phyloP scores from a whole-genome alignment of 2,888 invertebrate species.

The Caenorhabditis imperialis region DNA sequence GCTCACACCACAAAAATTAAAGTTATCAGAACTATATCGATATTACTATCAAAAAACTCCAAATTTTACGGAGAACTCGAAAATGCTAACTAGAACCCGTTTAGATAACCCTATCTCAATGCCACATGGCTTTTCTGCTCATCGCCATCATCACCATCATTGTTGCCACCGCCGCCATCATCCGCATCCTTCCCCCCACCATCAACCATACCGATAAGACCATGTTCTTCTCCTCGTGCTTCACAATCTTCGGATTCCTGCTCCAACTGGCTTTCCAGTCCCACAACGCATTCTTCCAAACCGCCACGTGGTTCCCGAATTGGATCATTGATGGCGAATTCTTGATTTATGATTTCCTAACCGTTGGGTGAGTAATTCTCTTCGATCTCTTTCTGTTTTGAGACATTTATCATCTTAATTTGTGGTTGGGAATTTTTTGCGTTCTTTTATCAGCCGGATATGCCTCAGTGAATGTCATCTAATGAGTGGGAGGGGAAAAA shows the following conservation, averaged over 20 bases:
- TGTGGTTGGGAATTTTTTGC: too few species aligned
- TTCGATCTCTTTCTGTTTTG: too few species aligned
- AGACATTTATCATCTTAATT: too few species aligned
- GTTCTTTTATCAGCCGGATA: too few species aligned
- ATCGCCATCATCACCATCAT: background rate
- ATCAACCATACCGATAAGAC: background rate
- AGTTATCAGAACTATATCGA: too few species aligned
- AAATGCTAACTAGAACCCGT: too few species aligned
- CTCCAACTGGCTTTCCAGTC: slow-evolving; percentile 24
- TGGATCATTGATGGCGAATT: slow-evolving; percentile 21
- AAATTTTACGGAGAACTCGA: too few species aligned
- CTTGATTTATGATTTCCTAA: slow-evolving; percentile 30
- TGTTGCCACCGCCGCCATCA: background rate
- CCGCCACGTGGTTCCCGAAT: slow-evolving; percentile 19
- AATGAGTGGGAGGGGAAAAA: too few species aligned
- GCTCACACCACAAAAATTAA: too few species aligned
- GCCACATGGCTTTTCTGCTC: background rate
- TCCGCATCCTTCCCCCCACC: background rate
- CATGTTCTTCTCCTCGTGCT: background rate
- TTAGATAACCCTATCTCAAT: slow-evolving; percentile 17
- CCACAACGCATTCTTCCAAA: slow-evolving; percentile 24
- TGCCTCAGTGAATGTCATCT: too few species aligned
- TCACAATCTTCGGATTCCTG: slow-evolving; percentile 1
- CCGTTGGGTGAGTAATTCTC: slow-evolving; percentile 38
- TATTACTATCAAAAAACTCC: too few species aligned